These are phyloP conservation scores for Fringilla coelebs DNA, from an alignment of 2,797 vertebrate species.

Conservation along the genomic window DNA sequence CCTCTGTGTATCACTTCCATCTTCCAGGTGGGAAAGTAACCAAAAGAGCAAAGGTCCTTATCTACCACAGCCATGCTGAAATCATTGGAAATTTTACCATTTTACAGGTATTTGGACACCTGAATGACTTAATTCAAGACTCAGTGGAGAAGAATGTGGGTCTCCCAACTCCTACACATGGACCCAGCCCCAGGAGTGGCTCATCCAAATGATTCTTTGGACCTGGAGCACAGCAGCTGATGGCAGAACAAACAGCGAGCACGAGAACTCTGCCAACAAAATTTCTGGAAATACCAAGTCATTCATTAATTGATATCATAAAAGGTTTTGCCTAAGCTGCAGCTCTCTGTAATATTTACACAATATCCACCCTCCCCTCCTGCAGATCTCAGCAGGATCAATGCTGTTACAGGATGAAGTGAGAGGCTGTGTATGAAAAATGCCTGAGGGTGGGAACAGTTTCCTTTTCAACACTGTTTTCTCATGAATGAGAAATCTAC, in stretches of 20 bases:
- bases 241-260: not conserved
- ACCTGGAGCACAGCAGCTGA: not conserved
- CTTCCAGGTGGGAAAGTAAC: not conserved
- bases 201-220: not conserved
- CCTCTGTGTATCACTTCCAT: not conserved
- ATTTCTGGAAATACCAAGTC: not conserved
- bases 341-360: not conserved
- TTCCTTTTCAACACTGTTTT: constrained; percentile 20
- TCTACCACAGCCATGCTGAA: not conserved
- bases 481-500: not conserved
- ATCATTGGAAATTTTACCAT: not conserved
- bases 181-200: not conserved
- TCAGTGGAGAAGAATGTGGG: not conserved
- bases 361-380: not conserved
- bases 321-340: not conserved
- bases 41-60: not conserved
- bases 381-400: not conserved
- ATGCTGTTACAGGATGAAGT: not conserved
- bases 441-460: not conserved
- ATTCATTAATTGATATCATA: not conserved
- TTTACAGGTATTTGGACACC: not conserved
- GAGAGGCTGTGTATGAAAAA: not conserved
- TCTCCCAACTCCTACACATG: not conserved
- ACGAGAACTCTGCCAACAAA: not conserved
- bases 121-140: not conserved